Conservation (phyloP, 2,797 vertebrate species). For the Pangasius macronema region DNA sequence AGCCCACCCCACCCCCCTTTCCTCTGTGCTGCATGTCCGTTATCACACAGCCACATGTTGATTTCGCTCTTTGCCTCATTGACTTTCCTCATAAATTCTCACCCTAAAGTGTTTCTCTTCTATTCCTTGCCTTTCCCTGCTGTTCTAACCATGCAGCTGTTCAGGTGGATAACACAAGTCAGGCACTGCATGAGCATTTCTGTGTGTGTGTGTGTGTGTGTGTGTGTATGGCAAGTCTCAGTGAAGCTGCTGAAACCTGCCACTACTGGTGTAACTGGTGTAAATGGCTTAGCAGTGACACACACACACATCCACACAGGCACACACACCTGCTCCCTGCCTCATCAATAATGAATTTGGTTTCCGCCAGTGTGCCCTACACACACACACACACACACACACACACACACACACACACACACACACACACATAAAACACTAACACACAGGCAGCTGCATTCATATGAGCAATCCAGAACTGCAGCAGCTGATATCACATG, state of each 20-base stretch:
- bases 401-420: constrained; percentile 48
- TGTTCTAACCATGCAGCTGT: constrained; percentile 34
- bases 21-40: constrained; percentile 15
- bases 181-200: neutral
- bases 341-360: constrained; percentile 55
- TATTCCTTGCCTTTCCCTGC: constrained; percentile 18
- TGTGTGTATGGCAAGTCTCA: neutral
- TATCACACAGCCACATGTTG: constrained; percentile 26
- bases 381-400: constrained; percentile 43
- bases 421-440: constrained; percentile 42
- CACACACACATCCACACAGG: constrained; percentile 24
- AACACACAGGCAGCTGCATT: constrained; percentile 41
- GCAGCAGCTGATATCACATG: constrained; percentile 41
- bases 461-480: constrained; percentile 38
- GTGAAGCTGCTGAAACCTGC: constrained; percentile 21
- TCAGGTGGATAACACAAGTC: constrained; percentile 39
- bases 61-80: constrained; percentile 37
- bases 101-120: constrained; percentile 28
- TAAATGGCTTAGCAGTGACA: constrained; percentile 30
- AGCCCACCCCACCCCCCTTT: neutral
- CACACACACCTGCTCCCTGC: constrained; percentile 46
- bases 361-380: constrained; percentile 39
- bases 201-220: constrained; percentile 2
- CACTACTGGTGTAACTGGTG: constrained; percentile 23
- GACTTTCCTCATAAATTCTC: constrained; percentile 36